Evolutionary conservation across 2,113 vertebrate genomes (phyloP), one percentile per base, ranked within the genome.

Genomic region (Garra rufa): DNA sequence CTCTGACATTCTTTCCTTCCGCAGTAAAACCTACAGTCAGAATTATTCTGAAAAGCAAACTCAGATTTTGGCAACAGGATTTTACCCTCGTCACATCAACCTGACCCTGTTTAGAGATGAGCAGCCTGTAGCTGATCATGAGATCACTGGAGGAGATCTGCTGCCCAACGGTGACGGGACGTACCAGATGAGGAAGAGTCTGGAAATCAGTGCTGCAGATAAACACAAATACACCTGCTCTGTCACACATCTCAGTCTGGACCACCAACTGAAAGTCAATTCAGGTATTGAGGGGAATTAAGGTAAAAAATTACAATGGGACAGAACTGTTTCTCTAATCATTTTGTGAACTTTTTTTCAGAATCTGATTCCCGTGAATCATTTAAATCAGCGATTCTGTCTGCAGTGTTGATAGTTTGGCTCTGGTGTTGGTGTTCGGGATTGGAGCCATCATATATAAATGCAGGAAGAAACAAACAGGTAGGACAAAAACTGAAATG

Each of bases 121-220:
- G 2, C 76, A 38, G 63, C 77, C 85, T 38, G 82, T 86, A 4
- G 9, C 87, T 57, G 82, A 82, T 26, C 41, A 86, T 71, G 57
- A 81, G 84, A 65, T 79, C 28, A 84, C 30, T 55, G 57, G 57
- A 46, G 87, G 82, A 69, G 77, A 76, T 24, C 77, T 82, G 85
- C 82, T 88, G 65, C 87, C 85, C 73, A 88, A 84, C 21, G 85
- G 8, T 59, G 84, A 88, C 41, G 85, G 85, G 34, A 86, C 71
- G 24, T 86, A 85, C 80, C 83, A 87, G 76, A 74, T 79, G 70
- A 83, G 85, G 59, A 85, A 82, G 61, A 84, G 85, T 73, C 48
- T 76, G 83, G 57, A 52, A 57, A 19, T 82, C 34, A 34, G 34
- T 34, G 34, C 34, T 34, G 34, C 34, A 34, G 34, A 34, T 4